Evolutionary conservation across 2,113 vertebrate genomes (phyloP).

Genomic region (Chlorodrepanis virens): DNA sequence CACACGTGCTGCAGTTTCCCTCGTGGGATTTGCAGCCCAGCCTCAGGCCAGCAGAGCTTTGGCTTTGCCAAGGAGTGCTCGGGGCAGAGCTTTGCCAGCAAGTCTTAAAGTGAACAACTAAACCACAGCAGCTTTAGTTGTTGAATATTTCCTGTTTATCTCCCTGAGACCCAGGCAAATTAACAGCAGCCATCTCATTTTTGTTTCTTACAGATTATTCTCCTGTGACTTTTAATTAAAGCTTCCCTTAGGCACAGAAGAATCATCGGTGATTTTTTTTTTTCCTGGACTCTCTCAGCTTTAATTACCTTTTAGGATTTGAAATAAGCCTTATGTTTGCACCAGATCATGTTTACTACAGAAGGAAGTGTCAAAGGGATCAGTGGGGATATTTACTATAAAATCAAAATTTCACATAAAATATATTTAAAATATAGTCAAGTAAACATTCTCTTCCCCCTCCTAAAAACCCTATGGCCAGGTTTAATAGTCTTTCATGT

Average conservation of each 20-base stretch:
- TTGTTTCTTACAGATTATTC: slow-evolving; percentile 36
- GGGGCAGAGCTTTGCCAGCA: background rate
- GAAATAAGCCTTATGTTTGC: slow-evolving; percentile 11
- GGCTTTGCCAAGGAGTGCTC: background rate
- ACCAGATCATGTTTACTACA: background rate
- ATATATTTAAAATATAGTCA: background rate
- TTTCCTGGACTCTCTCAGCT: background rate
- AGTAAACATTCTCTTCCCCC: background rate
- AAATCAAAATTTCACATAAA: background rate
- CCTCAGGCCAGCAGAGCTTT: accelerated
- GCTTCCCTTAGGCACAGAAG: slow-evolving; percentile 37
- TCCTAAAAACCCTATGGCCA: background rate
- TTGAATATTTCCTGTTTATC: slow-evolving; percentile 20
- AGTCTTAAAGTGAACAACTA: background rate
- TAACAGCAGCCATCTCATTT: slow-evolving; percentile 27
- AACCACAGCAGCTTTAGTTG: background rate
- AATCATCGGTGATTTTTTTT: background rate
- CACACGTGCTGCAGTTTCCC: background rate
- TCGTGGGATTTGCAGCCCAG: background rate
- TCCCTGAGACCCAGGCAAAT: background rate
- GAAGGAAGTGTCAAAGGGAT: background rate
- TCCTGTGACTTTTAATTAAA: slow-evolving; percentile 58
- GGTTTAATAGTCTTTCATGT: slow-evolving; percentile 22
- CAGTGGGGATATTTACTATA: background rate
- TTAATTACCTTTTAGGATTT: slow-evolving; percentile 56